Evolutionary conservation across 2,113 vertebrate genomes (phyloP).

Genomic region (Clupea harengus): DNA sequence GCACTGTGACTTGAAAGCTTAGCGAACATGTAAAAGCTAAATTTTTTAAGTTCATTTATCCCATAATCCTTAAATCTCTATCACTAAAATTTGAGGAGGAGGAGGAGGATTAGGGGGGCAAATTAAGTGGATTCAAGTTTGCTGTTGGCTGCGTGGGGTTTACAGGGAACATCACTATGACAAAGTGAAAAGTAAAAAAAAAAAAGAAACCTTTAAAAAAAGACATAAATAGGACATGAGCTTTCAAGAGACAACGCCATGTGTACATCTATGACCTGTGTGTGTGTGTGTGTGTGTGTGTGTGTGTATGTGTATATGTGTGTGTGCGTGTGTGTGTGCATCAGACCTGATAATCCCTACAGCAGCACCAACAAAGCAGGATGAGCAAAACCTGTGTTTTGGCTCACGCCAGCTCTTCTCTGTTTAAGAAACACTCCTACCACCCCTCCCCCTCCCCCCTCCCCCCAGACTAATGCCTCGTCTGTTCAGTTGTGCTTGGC

Average conservation of each 20-base stretch:
- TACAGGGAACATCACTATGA: slow-evolving; percentile 19
- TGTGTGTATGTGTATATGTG: slow-evolving; percentile 3
- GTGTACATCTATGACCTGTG: not conserved
- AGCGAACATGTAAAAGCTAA: slow-evolving; percentile 38
- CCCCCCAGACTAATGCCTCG: slow-evolving; percentile 26
- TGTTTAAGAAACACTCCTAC: slow-evolving; percentile 26
- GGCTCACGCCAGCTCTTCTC: not conserved
- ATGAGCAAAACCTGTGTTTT: slow-evolving; percentile 20
- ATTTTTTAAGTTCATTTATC: slow-evolving; percentile 46
- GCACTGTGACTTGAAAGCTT: slow-evolving; percentile 15
- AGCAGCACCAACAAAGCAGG: slow-evolving; percentile 4
- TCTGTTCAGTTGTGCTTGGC: slow-evolving; percentile 22
- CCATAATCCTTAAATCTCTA: slow-evolving; percentile 49
- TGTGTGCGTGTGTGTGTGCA: not conserved
- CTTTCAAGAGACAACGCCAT: not conserved
- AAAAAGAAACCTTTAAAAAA: slow-evolving; percentile 29
- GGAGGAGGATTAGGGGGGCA: slow-evolving; percentile 46
- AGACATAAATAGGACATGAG: not conserved
- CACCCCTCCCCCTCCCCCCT: not conserved
- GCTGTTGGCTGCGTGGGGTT: slow-evolving; percentile 44
- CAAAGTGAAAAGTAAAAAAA: slow-evolving; percentile 30
- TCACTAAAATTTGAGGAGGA: slow-evolving; percentile 35
- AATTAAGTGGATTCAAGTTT: slow-evolving; percentile 50
- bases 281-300: not conserved
- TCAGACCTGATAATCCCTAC: not conserved